A percentile compares a stretch with the other conserved stretches of the same genome.
phyloP scores from a whole-genome alignment of 2,113 vertebrate genomes.

The Sturnira hondurensis region DNA sequence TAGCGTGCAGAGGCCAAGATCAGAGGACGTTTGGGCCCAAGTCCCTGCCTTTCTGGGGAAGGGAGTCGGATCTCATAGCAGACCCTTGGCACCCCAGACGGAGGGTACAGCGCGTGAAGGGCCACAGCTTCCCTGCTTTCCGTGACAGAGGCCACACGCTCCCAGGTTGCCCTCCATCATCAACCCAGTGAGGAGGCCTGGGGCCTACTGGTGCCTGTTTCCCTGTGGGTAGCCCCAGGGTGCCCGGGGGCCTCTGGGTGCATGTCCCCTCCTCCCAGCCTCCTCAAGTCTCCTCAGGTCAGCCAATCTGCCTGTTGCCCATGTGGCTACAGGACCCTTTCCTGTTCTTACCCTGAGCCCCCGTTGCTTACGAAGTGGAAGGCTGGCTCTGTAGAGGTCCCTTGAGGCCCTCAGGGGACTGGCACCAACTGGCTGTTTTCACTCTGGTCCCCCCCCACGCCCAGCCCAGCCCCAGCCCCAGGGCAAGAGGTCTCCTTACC shows the following conservation, averaged over 20 bases:
- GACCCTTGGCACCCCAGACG: background rate
- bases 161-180: background rate
- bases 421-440: background rate
- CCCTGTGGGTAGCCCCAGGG: background rate
- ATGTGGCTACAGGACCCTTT: background rate
- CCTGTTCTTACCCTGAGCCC: slow-evolving; percentile 36
- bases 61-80: background rate
- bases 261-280: background rate
- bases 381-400: background rate
- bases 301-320: background rate
- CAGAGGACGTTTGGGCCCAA: background rate
- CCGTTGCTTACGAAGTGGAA: background rate
- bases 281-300: background rate
- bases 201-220: background rate
- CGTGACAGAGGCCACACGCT: background rate
- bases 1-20: background rate
- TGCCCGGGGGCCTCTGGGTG: background rate
- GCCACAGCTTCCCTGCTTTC: background rate
- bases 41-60: background rate
- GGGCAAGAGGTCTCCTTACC: background rate
- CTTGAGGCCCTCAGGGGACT: background rate
- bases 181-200: background rate
- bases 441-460: background rate
- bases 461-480: slow-evolving; percentile 18
- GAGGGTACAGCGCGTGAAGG: background rate